These are phyloP conservation scores for Rhodeus uyekii DNA, from an alignment of 2,797 vertebrate genomes.

Conservation along the genomic window DNA sequence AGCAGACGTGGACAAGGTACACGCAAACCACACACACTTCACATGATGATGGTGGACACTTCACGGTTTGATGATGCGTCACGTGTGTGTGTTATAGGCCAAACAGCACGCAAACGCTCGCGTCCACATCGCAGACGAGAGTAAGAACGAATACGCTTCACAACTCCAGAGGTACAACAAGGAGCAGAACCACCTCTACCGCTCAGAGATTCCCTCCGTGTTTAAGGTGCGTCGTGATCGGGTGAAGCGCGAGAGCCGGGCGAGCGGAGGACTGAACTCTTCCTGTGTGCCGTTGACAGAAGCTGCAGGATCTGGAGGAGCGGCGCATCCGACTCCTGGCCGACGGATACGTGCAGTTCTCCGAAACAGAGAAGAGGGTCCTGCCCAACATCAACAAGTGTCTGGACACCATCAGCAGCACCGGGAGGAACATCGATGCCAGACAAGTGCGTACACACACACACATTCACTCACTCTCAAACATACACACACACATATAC, in stretches of 20 bases:
- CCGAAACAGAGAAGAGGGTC: constrained; percentile 89
- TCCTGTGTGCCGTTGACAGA: constrained; percentile 70
- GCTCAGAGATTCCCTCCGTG: constrained; percentile 81
- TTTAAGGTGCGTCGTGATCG: constrained; percentile 77
- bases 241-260: no score
- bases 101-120: constrained; percentile 79
- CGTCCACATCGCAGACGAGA: constrained; percentile 81
- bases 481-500: no score
- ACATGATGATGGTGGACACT: no score
- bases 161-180: constrained; percentile 87
- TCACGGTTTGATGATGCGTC: background rate
- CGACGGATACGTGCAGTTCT: constrained; percentile 88
- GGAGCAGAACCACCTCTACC: constrained; percentile 83
- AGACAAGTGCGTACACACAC: constrained; percentile 76
- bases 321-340: constrained; percentile 85
- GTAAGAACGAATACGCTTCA: constrained; percentile 85
- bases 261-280: no score
- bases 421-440: constrained; percentile 84
- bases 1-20: constrained; percentile 85
- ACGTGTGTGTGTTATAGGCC: constrained; percentile 69
- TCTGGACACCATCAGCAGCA: constrained; percentile 88
- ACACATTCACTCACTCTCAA: background rate
- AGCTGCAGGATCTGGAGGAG: constrained; percentile 96
- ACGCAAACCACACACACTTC: background rate
- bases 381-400: constrained; percentile 92